These are phyloP conservation scores for Protonemura montana DNA, from an alignment of 2,888 invertebrate species.

Conservation along the genomic window DNA sequence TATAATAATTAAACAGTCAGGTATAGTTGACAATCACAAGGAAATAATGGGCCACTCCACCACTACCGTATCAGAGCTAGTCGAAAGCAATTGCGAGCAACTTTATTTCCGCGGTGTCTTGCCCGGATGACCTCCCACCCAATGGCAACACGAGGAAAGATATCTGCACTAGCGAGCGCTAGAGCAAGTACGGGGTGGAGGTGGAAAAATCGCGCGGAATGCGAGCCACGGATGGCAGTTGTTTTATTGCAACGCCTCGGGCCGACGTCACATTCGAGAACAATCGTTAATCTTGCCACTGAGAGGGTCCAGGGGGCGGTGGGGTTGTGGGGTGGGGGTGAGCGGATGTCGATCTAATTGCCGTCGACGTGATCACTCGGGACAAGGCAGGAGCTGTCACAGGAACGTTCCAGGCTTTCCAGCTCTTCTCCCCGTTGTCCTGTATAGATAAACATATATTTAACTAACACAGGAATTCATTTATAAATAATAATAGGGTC, in stretches of 20 bases:
- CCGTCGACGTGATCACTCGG: not conserved
- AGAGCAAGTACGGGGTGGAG: not conserved
- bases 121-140: not conserved
- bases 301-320: not conserved
- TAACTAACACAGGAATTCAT: too few species aligned
- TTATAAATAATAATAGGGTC: too few species aligned
- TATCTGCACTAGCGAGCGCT: not conserved
- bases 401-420: too few species aligned
- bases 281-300: conserved; percentile 49
- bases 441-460: too few species aligned
- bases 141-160: conserved; percentile 7
- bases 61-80: too few species aligned
- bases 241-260: conserved; percentile 29
- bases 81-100: too few species aligned
- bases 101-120: conserved; percentile 8
- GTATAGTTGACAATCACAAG: too few species aligned
- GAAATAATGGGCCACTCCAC: too few species aligned
- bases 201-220: conserved; percentile 49
- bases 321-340: conserved; percentile 20
- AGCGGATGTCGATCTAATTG: conserved; percentile 7
- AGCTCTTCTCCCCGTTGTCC: too few species aligned
- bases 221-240: conserved; percentile 24
- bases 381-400: not conserved
- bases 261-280: conserved; percentile 22
- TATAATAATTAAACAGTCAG: too few species aligned